Conservation (phyloP, 2,113 vertebrate genomes). For the Salvator merianae region DNA sequence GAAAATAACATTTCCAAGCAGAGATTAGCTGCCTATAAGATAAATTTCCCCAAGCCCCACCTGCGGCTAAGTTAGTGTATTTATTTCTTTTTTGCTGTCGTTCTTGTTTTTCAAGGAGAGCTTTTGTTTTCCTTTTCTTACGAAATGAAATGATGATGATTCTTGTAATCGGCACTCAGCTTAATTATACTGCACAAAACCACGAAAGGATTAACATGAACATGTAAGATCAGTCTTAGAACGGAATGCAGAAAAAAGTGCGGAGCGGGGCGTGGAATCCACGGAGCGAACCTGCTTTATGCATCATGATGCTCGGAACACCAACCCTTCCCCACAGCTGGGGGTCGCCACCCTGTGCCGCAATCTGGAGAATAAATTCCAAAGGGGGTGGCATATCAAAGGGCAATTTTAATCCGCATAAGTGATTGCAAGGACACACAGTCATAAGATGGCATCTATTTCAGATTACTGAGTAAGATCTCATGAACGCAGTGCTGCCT, state of each 20-base stretch:
- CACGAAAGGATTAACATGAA: background rate
- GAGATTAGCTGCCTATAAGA: no score
- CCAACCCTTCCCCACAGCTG: no score
- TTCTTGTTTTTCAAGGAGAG: background rate
- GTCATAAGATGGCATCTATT: background rate
- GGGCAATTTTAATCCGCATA: background rate
- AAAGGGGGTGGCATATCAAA: background rate
- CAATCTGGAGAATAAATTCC: background rate
- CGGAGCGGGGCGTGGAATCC: background rate
- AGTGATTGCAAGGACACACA: background rate
- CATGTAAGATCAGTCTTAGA: no score
- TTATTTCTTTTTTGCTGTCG: background rate
- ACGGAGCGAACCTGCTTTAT: background rate
- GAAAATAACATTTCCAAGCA: no score
- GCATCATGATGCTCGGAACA: background rate
- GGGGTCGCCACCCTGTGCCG: background rate
- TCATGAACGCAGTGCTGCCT: background rate
- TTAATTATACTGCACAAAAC: background rate
- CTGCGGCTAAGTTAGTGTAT: background rate
- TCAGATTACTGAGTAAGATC: background rate
- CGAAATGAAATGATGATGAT: no score
- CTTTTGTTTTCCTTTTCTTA: background rate
- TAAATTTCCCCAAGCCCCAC: background rate
- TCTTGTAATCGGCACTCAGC: background rate
- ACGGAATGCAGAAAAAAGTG: background rate